Evolutionary conservation across 53 echinoderm and acorn worm species (phyloP).

Genomic region (Zoroaster sp.): DNA sequence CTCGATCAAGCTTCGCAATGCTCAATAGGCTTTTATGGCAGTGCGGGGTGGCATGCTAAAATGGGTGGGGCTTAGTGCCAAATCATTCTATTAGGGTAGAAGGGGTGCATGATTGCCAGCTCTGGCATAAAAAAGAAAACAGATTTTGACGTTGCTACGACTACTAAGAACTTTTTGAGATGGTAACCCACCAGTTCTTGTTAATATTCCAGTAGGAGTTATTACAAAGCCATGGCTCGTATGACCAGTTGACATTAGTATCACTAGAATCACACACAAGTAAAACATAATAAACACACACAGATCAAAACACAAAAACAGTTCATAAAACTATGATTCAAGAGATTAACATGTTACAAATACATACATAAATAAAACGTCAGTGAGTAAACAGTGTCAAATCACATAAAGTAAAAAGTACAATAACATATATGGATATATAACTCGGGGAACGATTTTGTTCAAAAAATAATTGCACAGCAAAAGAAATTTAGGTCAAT

Average conservation of each 20-base stretch:
- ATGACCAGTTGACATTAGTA: constrained; percentile 35
- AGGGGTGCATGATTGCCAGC: not conserved
- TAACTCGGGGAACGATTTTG: no score
- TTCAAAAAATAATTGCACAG: no score
- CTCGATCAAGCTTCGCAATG: no score
- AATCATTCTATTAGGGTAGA: no score
- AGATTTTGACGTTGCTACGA: not conserved
- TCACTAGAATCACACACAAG: constrained; percentile 10
- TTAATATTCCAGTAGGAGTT: constrained; percentile 38
- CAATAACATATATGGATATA: no score
- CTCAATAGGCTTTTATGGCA: no score
- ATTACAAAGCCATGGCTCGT: constrained; percentile 28
- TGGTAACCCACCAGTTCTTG: constrained; percentile 34
- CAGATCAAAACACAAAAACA: not conserved
- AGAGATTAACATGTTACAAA: not conserved
- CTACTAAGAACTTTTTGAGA: not conserved
- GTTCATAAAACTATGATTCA: not conserved
- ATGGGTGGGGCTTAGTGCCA: no score
- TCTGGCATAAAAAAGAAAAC: not conserved
- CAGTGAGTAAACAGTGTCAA: no score
- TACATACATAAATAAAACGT: no score
- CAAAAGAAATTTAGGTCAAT: no score
- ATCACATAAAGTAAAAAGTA: no score
- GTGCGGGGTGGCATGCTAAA: no score
- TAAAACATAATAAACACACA: not conserved